Evolutionary conservation across 2,797 vertebrate genomes (phyloP), one percentile per base, ranked within the genome.

Genomic region (Anas bernieri): DNA sequence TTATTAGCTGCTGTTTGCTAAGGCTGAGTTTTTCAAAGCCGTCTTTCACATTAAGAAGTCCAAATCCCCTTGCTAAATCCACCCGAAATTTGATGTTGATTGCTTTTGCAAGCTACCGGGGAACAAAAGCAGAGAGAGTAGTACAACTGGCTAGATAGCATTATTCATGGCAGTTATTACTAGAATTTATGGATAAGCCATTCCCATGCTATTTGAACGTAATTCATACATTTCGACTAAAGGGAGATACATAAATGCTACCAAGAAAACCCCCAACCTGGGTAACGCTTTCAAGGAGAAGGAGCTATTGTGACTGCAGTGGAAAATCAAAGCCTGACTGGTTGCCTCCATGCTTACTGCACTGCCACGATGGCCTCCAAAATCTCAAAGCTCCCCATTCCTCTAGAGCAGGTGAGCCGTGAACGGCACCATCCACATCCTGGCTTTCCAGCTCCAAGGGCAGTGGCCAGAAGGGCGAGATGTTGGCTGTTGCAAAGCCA

Each of bases 1-100:
- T 77, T 83, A 80, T 87, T 89, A 86, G 54, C 61, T 92, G 50
- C 62, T 89, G 74, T 90, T 95, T 92, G 80, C 77, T 90, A 80
- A 87, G 76, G 26, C 1, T 11, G 70, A 82, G 33, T 12, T 82
- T 88, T 91, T 86, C 85, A 91, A 94, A 96, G 61, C 33, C 37
- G 23, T 26, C 59, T 70, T 94, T 68, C 64, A 37, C 17, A 33
- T 63, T n/a, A 68, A 78, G 82, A 52, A 90, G 37, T n/a, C 77
- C 25, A 64, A 77, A 86, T 83, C 64, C 52, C 39, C 30, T 8
- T 30, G 31, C 28, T 77, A 68, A 92, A 75, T 90, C 54, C 72
- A 62, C 72, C 45, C 55, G 80, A 62, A 90, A 85, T 90, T 64
- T 88, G 31, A 62, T 8, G 50, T 22, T 63, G 86, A 91, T 55